phyloP scores from a whole-genome alignment of 2,113 vertebrate genomes.

The Xenopus borealis region DNA sequence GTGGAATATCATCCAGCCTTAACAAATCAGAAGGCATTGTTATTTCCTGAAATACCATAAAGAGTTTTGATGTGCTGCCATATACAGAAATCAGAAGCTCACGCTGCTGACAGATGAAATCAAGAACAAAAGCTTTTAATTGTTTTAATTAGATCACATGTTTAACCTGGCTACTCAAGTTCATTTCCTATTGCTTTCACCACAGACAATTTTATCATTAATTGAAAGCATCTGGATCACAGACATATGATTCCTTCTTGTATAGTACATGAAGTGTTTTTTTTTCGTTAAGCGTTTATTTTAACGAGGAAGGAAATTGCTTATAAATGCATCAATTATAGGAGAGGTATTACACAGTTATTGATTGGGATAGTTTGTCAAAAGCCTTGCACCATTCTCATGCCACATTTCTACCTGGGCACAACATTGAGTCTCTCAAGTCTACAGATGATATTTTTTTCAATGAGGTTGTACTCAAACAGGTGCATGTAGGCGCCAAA shows the following conservation, averaged over 20 bases:
- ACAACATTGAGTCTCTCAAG: no score
- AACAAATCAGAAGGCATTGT: slow-evolving; percentile 32
- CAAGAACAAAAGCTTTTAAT: slow-evolving; percentile 43
- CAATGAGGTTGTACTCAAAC: no score
- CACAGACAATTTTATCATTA: slow-evolving; percentile 25
- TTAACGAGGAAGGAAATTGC: no score
- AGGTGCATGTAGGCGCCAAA: no score
- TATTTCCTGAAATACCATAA: slow-evolving; percentile 42
- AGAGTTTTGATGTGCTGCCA: slow-evolving; percentile 32
- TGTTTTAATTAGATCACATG: slow-evolving; percentile 44
- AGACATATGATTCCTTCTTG: not conserved
- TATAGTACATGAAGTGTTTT: not conserved
- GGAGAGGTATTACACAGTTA: no score
- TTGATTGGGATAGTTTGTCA: no score
- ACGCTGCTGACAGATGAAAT: slow-evolving; percentile 40
- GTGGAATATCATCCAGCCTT: slow-evolving; percentile 4
- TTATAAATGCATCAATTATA: no score
- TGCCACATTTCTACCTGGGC: no score
- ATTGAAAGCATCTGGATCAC: slow-evolving; percentile 28
- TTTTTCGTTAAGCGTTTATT: no score
- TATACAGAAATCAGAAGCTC: slow-evolving; percentile 40
- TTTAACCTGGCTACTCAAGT: slow-evolving; percentile 40
- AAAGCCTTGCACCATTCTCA: no score
- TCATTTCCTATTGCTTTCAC: slow-evolving; percentile 36
- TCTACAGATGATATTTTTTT: no score